Base-by-base conservation (phyloP, 2,797 vertebrate genomes). In the Gymnopithys bicolor region DNA sequence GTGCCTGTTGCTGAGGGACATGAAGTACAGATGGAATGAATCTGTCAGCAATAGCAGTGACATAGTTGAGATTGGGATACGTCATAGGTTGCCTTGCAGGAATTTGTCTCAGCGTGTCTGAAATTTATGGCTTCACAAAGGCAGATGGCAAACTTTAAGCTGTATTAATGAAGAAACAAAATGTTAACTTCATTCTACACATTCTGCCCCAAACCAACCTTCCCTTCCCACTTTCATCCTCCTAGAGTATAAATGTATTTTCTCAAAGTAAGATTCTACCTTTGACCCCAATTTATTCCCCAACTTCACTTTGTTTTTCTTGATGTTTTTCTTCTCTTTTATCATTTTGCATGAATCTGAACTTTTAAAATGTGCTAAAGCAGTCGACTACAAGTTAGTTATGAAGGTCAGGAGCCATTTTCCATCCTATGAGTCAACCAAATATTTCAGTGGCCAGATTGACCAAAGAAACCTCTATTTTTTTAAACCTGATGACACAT, bases 401-500 rank as follows among this genome's bases (percentile, higher is more conserved):
- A 43, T 33, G 60, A 77, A 75, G 56, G 22, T 70, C 49, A 87
- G 71, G 83, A 95, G 68, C 24, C 7, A 1, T 64, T 92, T 94
- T 83, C 81, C 39, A 60, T 9, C 43, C 35, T 7, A 5, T 0
- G 4, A 83, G 68, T 52, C 56, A 79, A 60, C 7, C n/a, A 41
- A 89, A 64, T 60, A 51, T 32, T 93, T 87, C 46, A 80, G 22
- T n/a, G 85, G 39, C 43, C 75, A 64, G 60, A 89, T 25, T 75
- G 68, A 53, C 68, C 90, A 82, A 68, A 87, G 53, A 80, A 92
- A 67, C 6, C 2, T 18, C 35, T 68, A 14, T 77, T 95, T 90
- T 90, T 70, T 90, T 32, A 92, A 90, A 49, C 53, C 30, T 11
- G n/a, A 87, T 74, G 86, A 92, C 71, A 90, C 19, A 60, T 32